Percentiles rank a stretch among this genome's conserved stretches.
phyloP scores from a whole-genome alignment of 2,797 vertebrate genomes.

The Geotrypetes seraphini region DNA sequence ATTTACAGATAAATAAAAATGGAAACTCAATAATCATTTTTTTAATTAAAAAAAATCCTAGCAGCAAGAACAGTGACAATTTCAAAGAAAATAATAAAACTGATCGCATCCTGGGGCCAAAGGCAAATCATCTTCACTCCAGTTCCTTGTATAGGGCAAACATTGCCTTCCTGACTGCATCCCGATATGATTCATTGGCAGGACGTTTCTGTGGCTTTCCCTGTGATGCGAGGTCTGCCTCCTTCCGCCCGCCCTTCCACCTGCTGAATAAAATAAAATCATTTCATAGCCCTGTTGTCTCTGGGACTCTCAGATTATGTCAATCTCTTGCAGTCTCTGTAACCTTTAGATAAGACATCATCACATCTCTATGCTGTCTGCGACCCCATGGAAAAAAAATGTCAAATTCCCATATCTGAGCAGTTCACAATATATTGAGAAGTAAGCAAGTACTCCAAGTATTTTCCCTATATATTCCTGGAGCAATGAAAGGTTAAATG shows the following conservation, averaged over 20 bases:
- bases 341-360: too few species aligned
- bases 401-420: too few species aligned
- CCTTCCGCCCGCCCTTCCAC: constrained; percentile 69
- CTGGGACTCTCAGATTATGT: fast-evolving
- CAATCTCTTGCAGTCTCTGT: too few species aligned
- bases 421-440: too few species aligned
- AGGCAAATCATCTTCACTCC: constrained; percentile 50
- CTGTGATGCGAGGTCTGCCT: constrained; percentile 42
- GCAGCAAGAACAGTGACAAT: constrained; percentile 64
- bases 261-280: constrained; percentile 31
- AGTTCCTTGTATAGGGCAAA: constrained; percentile 94
- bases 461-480: too few species aligned
- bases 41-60: constrained; percentile 64
- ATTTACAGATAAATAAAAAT: too few species aligned
- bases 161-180: constrained; percentile 91
- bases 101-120: constrained; percentile 2
- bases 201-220: constrained; percentile 68
- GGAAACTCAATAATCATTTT: too few species aligned
- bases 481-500: too few species aligned
- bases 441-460: too few species aligned
- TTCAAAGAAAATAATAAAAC: constrained; percentile 6
- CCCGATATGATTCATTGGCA: constrained; percentile 76
- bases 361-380: too few species aligned
- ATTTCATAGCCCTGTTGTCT: not conserved
- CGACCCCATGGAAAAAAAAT: not conserved